phyloP scores from a whole-genome alignment of 1,140 invertebrate species.

The Drosophila ercepeae region DNA sequence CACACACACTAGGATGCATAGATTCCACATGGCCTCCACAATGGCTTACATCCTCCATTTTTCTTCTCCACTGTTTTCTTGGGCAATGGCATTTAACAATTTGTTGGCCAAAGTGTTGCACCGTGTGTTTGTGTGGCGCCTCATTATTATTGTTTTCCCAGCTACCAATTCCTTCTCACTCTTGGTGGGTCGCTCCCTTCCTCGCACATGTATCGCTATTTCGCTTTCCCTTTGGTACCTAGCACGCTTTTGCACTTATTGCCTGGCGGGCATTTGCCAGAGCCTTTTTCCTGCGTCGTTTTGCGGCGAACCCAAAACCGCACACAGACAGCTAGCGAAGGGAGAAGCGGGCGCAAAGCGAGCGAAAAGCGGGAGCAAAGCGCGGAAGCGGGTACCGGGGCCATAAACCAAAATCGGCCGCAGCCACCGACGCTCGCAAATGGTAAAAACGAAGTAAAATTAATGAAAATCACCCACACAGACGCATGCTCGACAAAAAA shows the following conservation, averaged over 20 bases:
- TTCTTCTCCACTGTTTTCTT: background rate
- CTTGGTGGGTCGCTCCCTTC: background rate
- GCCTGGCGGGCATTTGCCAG: conserved; percentile 59
- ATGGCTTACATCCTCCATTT: background rate
- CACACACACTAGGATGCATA: conserved; percentile 1
- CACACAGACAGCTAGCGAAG: conserved; percentile 53
- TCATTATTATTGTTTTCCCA: conserved; percentile 72
- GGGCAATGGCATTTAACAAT: conserved; percentile 45
- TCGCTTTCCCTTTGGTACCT: conserved; percentile 11
- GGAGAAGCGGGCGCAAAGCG: background rate
- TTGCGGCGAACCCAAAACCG: conserved; percentile 68
- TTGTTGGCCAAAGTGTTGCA: conserved; percentile 66
- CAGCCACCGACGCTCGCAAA: conserved; percentile 61
- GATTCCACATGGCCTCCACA: conserved; percentile 20
- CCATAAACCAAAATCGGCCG: conserved; percentile 75
- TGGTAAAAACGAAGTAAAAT: conserved; percentile 75
- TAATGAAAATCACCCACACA: conserved; percentile 74
- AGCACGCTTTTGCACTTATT: conserved; percentile 56
- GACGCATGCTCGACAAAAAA: conserved; percentile 1
- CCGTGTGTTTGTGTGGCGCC: conserved; percentile 67
- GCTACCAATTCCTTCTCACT: conserved; percentile 45
- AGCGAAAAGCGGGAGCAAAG: background rate
- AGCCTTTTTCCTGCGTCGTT: conserved; percentile 67
- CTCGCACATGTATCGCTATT: background rate
- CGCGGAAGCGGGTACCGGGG: conserved; percentile 39